Percentiles rank a stretch among this genome's conserved stretches.
Conservation (phyloP, 2,113 vertebrate species). For the Microtus ochrogaster region DNA sequence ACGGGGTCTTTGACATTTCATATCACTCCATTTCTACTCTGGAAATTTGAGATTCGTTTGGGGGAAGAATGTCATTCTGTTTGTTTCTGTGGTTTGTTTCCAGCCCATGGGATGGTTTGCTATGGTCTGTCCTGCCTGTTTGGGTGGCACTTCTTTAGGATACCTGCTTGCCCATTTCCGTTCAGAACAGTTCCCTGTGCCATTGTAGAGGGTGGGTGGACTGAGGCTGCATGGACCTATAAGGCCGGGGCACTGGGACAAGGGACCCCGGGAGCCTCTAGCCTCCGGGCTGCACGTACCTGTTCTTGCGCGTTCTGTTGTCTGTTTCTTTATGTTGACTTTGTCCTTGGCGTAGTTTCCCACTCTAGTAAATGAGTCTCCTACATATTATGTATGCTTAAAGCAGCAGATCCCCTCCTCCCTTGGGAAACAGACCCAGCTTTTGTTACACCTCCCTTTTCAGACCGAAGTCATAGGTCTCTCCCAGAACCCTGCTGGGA, state of each 20-base stretch:
- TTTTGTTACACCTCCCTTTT: constrained; percentile 81
- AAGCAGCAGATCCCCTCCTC: constrained; percentile 83
- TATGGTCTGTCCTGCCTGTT: constrained; percentile 87
- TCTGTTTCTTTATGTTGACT: constrained; percentile 89
- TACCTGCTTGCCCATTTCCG: constrained; percentile 87
- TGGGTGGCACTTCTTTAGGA: constrained; percentile 82
- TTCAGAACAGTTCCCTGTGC: constrained; percentile 92
- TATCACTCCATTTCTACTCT: constrained; percentile 90
- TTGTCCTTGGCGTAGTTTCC: constrained; percentile 88
- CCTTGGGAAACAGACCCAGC: constrained; percentile 80
- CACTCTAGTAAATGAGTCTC: constrained; percentile 88
- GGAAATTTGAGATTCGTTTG: constrained; percentile 88
- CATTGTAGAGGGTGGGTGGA: constrained; percentile 87
- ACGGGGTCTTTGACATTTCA: constrained; percentile 92
- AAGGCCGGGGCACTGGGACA: constrained; percentile 91
- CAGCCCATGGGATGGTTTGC: constrained; percentile 88
- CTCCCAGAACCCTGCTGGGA: constrained; percentile 69
- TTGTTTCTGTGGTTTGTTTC: constrained; percentile 83
- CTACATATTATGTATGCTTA: constrained; percentile 87
- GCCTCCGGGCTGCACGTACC: constrained; percentile 93
- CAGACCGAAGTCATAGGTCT: constrained; percentile 77
- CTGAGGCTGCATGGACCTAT: constrained; percentile 91
- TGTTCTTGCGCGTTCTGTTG: constrained; percentile 85
- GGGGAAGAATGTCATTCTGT: constrained; percentile 89
- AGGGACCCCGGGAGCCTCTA: constrained; percentile 85